Conservation (phyloP, 2,797 vertebrate genomes). For the Tangara arthus region DNA sequence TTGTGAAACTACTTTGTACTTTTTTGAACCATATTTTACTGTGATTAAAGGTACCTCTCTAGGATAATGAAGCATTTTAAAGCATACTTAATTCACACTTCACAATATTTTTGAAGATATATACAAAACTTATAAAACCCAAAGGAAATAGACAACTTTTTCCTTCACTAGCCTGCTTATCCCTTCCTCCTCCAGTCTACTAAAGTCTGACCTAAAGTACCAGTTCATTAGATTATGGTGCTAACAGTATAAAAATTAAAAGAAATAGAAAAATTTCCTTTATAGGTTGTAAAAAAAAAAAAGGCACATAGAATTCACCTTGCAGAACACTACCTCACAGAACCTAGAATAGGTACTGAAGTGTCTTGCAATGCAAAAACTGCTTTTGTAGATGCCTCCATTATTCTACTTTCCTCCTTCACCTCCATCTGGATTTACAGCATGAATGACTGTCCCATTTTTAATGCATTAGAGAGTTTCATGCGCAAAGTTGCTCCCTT, state of each 20-base stretch:
- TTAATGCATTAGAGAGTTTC: not conserved
- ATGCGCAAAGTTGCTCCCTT: not conserved
- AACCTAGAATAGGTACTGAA: not conserved
- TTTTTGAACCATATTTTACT: not conserved
- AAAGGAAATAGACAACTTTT: not conserved
- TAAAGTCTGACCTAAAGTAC: not conserved
- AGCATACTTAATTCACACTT: not conserved
- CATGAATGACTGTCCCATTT: not conserved
- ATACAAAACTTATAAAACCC: not conserved
- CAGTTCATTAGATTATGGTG: not conserved
- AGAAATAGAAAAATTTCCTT: not conserved
- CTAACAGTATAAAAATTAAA: not conserved
- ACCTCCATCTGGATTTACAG: not conserved
- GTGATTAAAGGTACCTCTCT: not conserved
- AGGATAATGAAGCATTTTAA: not conserved
- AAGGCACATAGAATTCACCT: not conserved
- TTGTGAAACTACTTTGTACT: not conserved
- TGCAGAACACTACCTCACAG: not conserved
- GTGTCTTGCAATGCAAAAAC: not conserved
- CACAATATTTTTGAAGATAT: not conserved
- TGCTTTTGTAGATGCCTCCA: not conserved
- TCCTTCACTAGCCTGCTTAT: not conserved
- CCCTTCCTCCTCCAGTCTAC: not conserved
- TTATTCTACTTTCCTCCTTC: not conserved
- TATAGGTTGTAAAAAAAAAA: not conserved